Evolutionary conservation across 2,888 invertebrate genomes (phyloP), one percentile per base, ranked within the genome.

Genomic region (Chrysolina haemoptera): DNA sequence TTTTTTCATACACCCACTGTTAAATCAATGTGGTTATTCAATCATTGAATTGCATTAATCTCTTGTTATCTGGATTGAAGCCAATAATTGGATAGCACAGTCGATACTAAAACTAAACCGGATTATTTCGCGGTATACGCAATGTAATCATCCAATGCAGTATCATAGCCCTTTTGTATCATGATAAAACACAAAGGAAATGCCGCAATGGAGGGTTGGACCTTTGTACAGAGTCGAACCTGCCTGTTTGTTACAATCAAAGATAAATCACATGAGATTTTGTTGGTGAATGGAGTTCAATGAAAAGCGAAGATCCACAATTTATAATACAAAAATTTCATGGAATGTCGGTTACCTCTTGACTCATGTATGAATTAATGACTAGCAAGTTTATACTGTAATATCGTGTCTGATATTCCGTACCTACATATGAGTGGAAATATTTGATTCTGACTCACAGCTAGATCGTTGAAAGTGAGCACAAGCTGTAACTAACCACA

Each of bases 111-210:
- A 11, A 12, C 20, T 11, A 20, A 53, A 53, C 53, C 53, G 53
- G 53, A 20, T 53, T 4, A 53, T 53, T 53, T 22, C 11, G 53
- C 18, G 53, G 18, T 53, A 53, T 53, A 20, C 53, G 20, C 53
- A 20, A 53, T 22, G 20, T 20, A 53, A 53, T 53, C 11, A 53
- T 20, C 18, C 53, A 22, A 53, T 53, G 20, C 53, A 53, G 20
- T 53, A 22, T 53, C 53, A 53, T 20, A 20, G 18, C 16, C 53
- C 20, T 18, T 18, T 53, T 53, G 20, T 53, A 53, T 53, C 53
- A 20, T 20, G 18, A 53, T 22, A 11, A 53, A 53, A 53, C 53
- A 53, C 53, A 53, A 53, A 53, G 53, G 20, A 20, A 53, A 20
- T 12, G 11, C 20, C 53, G 20, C 53, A 53, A 53, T 20, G 16